Evolutionary conservation across 2,797 vertebrate genomes (phyloP).

Genomic region (Potorous gilbertii): DNA sequence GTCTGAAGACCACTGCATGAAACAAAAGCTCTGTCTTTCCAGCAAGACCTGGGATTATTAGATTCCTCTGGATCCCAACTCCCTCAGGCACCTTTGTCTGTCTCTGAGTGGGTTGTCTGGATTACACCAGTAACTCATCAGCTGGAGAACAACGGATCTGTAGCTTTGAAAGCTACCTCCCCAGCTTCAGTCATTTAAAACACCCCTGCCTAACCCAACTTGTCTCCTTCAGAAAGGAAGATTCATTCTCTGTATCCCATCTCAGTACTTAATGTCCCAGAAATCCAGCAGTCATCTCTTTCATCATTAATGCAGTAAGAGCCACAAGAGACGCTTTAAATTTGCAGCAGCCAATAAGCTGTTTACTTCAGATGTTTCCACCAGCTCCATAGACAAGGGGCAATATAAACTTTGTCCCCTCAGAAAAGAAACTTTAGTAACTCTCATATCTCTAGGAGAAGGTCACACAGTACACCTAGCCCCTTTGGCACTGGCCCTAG

Average conservation of each 20-base stretch:
- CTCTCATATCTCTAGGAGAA: not conserved
- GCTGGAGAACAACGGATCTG: not conserved
- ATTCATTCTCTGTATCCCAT: not conserved
- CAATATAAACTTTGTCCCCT: not conserved
- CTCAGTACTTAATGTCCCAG: not conserved
- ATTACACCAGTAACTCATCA: not conserved
- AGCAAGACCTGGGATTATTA: not conserved
- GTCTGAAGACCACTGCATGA: not conserved
- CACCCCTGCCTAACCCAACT: not conserved
- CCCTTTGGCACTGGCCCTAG: not conserved
- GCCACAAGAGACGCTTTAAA: not conserved
- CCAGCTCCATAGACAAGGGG: not conserved
- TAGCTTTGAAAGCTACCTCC: not conserved
- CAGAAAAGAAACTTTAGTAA: not conserved
- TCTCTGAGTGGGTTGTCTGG: not conserved
- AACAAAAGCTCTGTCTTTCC: not conserved
- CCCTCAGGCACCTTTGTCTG: not conserved
- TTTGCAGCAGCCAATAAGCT: not conserved
- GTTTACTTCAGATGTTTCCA: not conserved
- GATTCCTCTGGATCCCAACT: not conserved
- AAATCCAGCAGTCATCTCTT: not conserved
- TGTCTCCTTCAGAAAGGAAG: not conserved
- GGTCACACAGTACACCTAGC: not conserved
- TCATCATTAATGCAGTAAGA: not conserved
- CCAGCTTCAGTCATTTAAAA: not conserved